phyloP scores from a whole-genome alignment of 2,797 vertebrate species.

The Centropyge bicolor region DNA sequence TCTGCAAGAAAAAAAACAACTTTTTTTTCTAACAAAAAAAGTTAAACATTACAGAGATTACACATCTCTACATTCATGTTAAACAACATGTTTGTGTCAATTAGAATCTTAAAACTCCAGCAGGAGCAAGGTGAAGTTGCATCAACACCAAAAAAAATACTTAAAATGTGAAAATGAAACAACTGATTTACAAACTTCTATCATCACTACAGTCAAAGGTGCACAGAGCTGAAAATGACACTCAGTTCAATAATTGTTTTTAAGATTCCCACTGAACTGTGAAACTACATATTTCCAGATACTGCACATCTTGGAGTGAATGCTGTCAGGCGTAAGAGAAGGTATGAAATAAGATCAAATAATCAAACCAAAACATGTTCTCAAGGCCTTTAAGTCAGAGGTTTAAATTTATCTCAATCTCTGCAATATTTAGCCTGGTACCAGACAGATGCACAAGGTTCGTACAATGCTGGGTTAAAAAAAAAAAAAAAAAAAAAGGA shows the following conservation, averaged over 20 bases:
- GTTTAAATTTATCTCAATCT: not conserved
- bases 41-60: slow-evolving; percentile 60
- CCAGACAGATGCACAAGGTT: not conserved
- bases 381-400: not conserved
- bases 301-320: not conserved
- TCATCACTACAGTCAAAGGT: slow-evolving; percentile 21
- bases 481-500: not conserved
- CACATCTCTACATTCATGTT: slow-evolving; percentile 73
- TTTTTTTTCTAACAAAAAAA: slow-evolving; percentile 41
- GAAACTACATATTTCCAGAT: slow-evolving; percentile 18
- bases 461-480: not conserved
- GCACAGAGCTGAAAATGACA: slow-evolving; percentile 19
- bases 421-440: not conserved
- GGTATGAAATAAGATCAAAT: not conserved
- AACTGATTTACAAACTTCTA: slow-evolving; percentile 14
- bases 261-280: slow-evolving; percentile 10
- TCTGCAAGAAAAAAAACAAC: slow-evolving; percentile 5
- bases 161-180: slow-evolving; percentile 32
- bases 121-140: slow-evolving; percentile 55
- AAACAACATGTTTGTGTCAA: slow-evolving; percentile 64
- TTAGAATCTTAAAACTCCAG: slow-evolving; percentile 52
- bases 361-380: slow-evolving; percentile 16
- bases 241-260: not conserved
- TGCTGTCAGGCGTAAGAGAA: not conserved
- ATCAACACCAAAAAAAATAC: slow-evolving; percentile 25